These are phyloP conservation scores for Drosophila varians DNA, from an alignment of 1,140 invertebrate genomes.

Conservation along the genomic window DNA sequence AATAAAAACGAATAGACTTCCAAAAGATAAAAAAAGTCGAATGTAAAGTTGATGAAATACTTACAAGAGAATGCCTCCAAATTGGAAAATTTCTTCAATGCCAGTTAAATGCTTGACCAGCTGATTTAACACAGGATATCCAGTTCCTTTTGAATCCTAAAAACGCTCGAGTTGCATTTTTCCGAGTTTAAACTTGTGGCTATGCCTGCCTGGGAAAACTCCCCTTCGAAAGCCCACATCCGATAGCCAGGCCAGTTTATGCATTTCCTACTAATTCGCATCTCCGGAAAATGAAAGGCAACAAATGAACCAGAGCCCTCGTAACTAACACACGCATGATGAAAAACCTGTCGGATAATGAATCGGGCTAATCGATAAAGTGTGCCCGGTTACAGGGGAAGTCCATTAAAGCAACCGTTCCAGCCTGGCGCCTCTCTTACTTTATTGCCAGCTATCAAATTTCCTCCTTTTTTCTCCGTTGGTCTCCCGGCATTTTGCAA, in stretches of 20 bases:
- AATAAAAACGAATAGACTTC: too few species aligned
- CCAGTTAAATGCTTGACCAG: too few species aligned
- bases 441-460: constrained; percentile 38
- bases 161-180: background rate
- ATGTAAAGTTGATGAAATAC: too few species aligned
- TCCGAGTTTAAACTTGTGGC: background rate
- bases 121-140: too few species aligned
- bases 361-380: constrained; percentile 49
- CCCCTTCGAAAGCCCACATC: background rate
- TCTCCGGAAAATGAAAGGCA: background rate
- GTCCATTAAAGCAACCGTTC: constrained; percentile 49
- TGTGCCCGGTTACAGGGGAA: constrained; percentile 45
- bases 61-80: too few species aligned
- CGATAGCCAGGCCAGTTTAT: background rate
- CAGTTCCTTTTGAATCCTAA: background rate
- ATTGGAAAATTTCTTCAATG: too few species aligned
- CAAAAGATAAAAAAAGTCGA: too few species aligned
- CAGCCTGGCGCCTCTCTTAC: constrained; percentile 35
- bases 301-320: constrained; percentile 13
- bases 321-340: constrained; percentile 13
- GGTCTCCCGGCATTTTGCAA: constrained; percentile 46
- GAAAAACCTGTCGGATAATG: constrained; percentile 50
- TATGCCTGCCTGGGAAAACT: background rate
- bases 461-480: constrained; percentile 18
- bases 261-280: constrained; percentile 1